Percentiles rank a stretch among this genome's conserved stretches.
These are phyloP conservation scores for Plagodis dolabraria DNA, from an alignment of 2,888 invertebrate species.

Conservation along the genomic window DNA sequence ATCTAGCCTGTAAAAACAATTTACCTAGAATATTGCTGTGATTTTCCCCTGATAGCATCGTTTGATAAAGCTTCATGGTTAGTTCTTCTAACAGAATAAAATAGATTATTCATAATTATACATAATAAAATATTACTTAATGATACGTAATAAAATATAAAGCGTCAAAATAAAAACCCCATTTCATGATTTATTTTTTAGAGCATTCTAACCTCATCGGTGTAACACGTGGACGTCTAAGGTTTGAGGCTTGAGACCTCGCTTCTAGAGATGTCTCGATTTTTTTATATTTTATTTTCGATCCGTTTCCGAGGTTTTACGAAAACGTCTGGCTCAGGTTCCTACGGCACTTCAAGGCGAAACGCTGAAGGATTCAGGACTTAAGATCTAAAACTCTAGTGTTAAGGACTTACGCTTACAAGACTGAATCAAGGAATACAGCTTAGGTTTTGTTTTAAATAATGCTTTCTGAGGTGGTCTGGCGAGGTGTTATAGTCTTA, in stretches of 20 bases:
- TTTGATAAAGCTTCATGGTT: too few species aligned
- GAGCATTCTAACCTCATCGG: slow-evolving; percentile 32
- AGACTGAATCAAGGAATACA: not conserved
- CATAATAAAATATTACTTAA: too few species aligned
- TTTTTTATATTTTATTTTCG: slow-evolving; percentile 80
- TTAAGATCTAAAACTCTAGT: slow-evolving; percentile 21
- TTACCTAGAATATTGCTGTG: too few species aligned
- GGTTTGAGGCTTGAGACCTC: slow-evolving; percentile 77
- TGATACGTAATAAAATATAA: too few species aligned
- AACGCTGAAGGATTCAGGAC: slow-evolving; percentile 33
- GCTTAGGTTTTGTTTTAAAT: slow-evolving; percentile 19
- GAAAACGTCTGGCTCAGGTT: slow-evolving; percentile 78
- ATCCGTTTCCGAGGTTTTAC: slow-evolving; percentile 75
- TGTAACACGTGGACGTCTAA: slow-evolving; percentile 61
- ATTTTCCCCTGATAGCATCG: too few species aligned
- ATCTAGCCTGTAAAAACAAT: too few species aligned
- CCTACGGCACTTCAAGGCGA: slow-evolving; percentile 61
- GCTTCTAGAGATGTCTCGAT: slow-evolving; percentile 81
- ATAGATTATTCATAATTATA: too few species aligned
- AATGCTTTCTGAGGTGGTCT: slow-evolving; percentile 21
- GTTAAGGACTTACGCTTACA: not conserved
- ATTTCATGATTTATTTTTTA: not conserved
- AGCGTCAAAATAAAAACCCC: too few species aligned
- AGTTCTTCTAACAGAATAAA: too few species aligned
- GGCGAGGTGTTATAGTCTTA: slow-evolving; percentile 9